phyloP scores from a whole-genome alignment of 2,888 invertebrate species.

The Melinaea menophilus region DNA sequence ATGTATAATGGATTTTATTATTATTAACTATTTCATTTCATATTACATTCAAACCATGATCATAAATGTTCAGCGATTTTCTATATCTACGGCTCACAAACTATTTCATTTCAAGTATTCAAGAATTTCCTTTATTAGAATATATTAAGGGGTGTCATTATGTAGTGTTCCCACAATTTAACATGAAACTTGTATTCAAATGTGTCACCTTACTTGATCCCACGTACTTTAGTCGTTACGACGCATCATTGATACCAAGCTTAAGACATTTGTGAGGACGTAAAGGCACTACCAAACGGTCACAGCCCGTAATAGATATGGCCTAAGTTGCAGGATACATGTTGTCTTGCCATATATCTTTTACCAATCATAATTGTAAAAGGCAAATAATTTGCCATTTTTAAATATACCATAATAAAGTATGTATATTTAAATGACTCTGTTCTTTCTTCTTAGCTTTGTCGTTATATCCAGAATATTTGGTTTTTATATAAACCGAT shows the following conservation, averaged over 20 bases:
- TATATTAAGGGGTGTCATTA: not conserved
- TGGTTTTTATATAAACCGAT: no score
- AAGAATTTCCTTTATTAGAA: constrained; percentile 12
- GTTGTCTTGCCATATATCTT: not conserved
- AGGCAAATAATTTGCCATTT: no score
- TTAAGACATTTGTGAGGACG: constrained; percentile 67
- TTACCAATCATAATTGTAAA: not conserved
- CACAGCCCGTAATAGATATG: constrained; percentile 42
- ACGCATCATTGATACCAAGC: constrained; percentile 56
- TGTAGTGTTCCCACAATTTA: constrained; percentile 43
- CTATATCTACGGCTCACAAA: no score
- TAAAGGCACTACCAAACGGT: constrained; percentile 68
- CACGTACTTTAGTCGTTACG: constrained; percentile 52
- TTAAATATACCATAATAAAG: no score
- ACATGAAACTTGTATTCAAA: constrained; percentile 37
- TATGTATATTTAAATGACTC: no score
- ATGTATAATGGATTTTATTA: no score
- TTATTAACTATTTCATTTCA: no score
- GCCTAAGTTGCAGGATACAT: constrained; percentile 12
- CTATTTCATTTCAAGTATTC: constrained; percentile 12
- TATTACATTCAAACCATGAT: no score
- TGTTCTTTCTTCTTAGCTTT: no score
- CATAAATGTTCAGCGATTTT: no score
- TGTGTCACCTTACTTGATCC: constrained; percentile 45
- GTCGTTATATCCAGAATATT: no score